Percentiles rank a stretch among this genome's conserved stretches.
Evolutionary conservation across 2,888 invertebrate species (phyloP).

Genomic region (Dermolepida albohirtum): DNA sequence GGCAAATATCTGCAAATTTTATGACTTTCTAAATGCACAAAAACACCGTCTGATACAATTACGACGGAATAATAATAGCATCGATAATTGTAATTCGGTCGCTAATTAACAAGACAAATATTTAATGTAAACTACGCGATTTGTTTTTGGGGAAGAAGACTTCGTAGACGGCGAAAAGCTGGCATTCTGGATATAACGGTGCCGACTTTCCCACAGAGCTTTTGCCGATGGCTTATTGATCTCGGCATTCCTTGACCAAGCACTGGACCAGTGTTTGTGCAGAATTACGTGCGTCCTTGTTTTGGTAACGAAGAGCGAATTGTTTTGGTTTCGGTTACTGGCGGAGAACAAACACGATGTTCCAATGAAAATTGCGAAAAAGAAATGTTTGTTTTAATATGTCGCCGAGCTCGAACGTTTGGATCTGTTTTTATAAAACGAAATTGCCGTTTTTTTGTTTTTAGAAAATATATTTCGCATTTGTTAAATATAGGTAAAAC

Average conservation of each 20-base stretch:
- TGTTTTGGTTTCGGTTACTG: background rate
- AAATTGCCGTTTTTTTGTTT: too few species aligned
- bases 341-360: too few species aligned
- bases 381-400: too few species aligned
- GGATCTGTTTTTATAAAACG: too few species aligned
- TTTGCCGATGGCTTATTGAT: constrained; percentile 23
- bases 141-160: constrained; percentile 5
- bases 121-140: background rate
- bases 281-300: background rate
- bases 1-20: background rate
- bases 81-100: background rate
- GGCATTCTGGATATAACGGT: background rate
- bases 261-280: constrained; percentile 6
- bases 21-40: background rate
- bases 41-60: constrained; percentile 10
- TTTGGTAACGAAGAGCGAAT: background rate
- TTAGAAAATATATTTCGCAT: too few species aligned
- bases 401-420: too few species aligned
- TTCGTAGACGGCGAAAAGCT: constrained; percentile 11
- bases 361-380: too few species aligned
- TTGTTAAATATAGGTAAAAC: too few species aligned
- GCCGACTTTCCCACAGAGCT: constrained; percentile 8
- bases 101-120: constrained; percentile 31
- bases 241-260: constrained; percentile 6
- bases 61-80: constrained; percentile 11